Evolutionary conservation across 2,113 vertebrate genomes (phyloP).

Genomic region (Ondatra zibethicus): DNA sequence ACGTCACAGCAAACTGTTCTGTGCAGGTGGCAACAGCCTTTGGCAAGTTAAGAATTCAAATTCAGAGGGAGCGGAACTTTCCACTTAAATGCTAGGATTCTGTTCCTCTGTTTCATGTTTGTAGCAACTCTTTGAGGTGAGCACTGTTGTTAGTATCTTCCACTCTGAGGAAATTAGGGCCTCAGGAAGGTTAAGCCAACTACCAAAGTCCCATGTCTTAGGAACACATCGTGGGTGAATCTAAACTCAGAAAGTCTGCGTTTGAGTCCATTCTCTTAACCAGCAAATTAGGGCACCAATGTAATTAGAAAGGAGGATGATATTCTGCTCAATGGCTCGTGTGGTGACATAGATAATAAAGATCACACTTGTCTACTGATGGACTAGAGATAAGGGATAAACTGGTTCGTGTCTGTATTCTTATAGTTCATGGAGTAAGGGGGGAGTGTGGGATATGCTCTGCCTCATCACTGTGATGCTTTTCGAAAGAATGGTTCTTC

Average conservation of each 20-base stretch:
- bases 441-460: not conserved
- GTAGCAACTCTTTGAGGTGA: not conserved
- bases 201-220: not conserved
- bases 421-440: not conserved
- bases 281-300: not conserved
- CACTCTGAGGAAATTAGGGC: not conserved
- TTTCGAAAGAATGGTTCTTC: not conserved
- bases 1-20: not conserved
- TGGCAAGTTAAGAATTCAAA: not conserved
- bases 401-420: not conserved
- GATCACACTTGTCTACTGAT: not conserved
- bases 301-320: not conserved
- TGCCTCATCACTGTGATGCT: not conserved
- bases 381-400: not conserved
- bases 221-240: not conserved
- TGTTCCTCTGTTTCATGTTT: not conserved
- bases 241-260: not conserved
- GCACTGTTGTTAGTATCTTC: not conserved
- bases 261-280: not conserved
- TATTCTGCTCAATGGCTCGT: not conserved
- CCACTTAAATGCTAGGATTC: not conserved
- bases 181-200: not conserved
- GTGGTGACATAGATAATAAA: not conserved
- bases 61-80: constrained; percentile 29
- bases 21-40: not conserved